Conservation (phyloP, 2,797 vertebrate species). For the Catharus ustulatus region DNA sequence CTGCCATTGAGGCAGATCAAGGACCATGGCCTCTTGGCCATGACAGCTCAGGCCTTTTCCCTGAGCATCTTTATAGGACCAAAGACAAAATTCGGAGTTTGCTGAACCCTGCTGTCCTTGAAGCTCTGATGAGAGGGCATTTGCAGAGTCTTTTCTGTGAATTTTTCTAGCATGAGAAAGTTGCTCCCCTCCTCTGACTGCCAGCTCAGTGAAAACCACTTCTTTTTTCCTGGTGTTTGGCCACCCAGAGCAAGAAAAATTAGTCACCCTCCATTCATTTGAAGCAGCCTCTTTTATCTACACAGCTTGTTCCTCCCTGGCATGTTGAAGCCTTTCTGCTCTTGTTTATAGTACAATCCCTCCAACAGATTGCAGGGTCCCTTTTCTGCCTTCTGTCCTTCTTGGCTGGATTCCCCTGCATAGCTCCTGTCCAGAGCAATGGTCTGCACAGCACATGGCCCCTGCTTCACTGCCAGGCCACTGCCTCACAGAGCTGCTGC, state of each 20-base stretch:
- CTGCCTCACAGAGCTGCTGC: neutral
- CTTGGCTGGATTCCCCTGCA: constrained; percentile 53
- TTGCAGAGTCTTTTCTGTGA: neutral
- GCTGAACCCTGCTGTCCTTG: neutral
- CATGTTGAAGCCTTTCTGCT: constrained; percentile 38
- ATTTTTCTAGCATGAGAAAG: neutral
- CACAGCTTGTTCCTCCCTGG: constrained; percentile 49
- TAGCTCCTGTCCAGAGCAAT: constrained; percentile 54
- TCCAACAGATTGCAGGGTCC: constrained; percentile 62
- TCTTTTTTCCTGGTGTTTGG: constrained; percentile 1
- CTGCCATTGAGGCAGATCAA: neutral
- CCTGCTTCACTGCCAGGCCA: accelerated
- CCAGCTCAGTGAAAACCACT: neutral
- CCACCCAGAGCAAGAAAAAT: neutral
- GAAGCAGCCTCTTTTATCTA: constrained; percentile 46
- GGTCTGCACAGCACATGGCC: constrained; percentile 45
- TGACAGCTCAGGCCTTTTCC: neutral
- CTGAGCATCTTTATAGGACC: neutral
- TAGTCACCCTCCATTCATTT: neutral
- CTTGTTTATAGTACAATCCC: constrained; percentile 58
- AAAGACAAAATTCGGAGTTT: neutral
- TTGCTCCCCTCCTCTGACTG: neutral
- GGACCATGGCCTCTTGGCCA: neutral
- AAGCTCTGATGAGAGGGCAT: neutral
- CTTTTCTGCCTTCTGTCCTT: constrained; percentile 67